phyloP scores from a whole-genome alignment of 2,888 invertebrate species.

The Meliscaeva auricollis region DNA sequence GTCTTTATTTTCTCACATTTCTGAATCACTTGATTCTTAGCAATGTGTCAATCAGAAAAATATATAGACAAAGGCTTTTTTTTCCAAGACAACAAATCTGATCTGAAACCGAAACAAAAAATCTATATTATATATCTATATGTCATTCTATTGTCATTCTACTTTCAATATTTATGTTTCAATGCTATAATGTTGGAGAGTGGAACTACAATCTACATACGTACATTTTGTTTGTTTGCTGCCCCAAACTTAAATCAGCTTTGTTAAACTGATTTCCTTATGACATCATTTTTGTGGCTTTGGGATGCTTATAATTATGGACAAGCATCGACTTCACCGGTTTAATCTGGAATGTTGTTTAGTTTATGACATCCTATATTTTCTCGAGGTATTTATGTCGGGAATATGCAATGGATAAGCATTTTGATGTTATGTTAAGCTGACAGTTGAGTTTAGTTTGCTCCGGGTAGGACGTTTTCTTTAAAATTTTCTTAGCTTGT shows the following conservation, averaged over 20 bases:
- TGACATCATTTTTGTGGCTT: conserved; percentile 56
- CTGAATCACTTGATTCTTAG: conserved; percentile 34
- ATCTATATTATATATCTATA: conserved; percentile 18
- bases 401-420: too few relatives aligned
- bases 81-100: not conserved
- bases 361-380: conserved; percentile 41
- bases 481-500: too few relatives aligned
- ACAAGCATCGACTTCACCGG: conserved; percentile 15
- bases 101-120: conserved; percentile 3
- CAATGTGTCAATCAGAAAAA: conserved; percentile 26
- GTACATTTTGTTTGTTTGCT: conserved; percentile 19
- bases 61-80: not conserved
- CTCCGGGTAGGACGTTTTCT: too few relatives aligned
- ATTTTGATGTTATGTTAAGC: too few relatives aligned
- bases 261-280: conserved; percentile 58
- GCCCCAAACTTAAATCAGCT: conserved; percentile 32
- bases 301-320: not conserved
- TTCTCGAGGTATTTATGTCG: not conserved
- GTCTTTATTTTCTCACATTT: too few relatives aligned
- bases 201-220: too few relatives aligned
- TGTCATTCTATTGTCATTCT: conserved; percentile 29
- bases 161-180: conserved; percentile 48
- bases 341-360: conserved; percentile 54
- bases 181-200: not conserved
- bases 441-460: too few relatives aligned